Conservation (phyloP, 2,797 vertebrate genomes). For the Phaenicophaeus curvirostris region DNA sequence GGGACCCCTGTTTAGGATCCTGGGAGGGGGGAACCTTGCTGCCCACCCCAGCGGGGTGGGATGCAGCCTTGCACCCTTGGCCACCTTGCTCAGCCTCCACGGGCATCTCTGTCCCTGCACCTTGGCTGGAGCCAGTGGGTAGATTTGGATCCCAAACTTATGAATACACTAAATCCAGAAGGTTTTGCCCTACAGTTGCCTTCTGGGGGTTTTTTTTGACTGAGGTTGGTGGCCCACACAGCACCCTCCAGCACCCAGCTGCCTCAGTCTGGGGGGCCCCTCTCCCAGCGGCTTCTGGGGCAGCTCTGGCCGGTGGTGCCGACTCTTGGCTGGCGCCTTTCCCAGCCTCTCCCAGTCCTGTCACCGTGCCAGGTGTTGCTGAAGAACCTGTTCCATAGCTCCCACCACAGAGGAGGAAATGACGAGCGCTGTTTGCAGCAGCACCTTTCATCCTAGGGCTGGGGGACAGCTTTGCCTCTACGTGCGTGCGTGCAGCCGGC, state of each 20-base stretch:
- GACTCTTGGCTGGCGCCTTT: not conserved
- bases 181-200: not conserved
- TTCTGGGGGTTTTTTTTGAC: not conserved
- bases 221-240: not conserved
- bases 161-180: not conserved
- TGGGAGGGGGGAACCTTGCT: not conserved
- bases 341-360: slow-evolving; percentile 4
- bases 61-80: not conserved
- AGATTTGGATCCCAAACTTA: not conserved
- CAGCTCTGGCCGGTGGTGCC: accelerated
- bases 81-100: not conserved
- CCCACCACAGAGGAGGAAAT: not conserved
- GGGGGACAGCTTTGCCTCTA: not conserved
- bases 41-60: accelerated
- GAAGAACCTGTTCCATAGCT: slow-evolving; percentile 54
- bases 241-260: not conserved
- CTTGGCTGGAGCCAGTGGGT: not conserved
- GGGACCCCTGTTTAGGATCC: not conserved
- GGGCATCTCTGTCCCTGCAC: not conserved
- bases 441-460: not conserved
- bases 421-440: not conserved
- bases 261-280: not conserved
- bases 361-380: not conserved
- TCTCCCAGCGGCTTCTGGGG: accelerated
- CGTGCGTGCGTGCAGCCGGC: accelerated